Conservation (phyloP, 2,797 vertebrate species). For the Coreius guichenoti region DNA sequence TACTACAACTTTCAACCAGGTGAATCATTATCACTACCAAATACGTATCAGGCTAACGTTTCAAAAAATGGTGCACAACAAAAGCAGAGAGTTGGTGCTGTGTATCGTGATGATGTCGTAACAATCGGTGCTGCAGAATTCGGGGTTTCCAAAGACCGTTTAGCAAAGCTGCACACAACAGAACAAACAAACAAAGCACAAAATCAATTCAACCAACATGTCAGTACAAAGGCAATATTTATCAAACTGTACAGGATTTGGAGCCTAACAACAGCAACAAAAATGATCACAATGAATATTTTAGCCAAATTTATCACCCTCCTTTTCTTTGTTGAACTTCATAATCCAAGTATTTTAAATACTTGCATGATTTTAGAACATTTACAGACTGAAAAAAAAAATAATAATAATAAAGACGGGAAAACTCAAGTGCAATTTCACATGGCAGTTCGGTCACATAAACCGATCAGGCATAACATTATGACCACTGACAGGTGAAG, state of each 20-base stretch:
- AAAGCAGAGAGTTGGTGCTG: neutral
- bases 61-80: neutral
- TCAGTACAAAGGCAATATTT: conserved; percentile 10
- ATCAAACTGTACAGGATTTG: neutral
- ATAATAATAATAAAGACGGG: neutral
- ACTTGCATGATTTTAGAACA: neutral
- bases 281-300: neutral
- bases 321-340: neutral
- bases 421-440: neutral
- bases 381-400: neutral
- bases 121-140: neutral
- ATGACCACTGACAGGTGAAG: no score
- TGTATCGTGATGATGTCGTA: neutral
- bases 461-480: no score
- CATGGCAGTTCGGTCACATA: neutral
- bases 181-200: neutral
- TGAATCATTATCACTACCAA: neutral
- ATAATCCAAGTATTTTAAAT: neutral
- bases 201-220: neutral
- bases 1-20: conserved; percentile 18
- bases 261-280: neutral
- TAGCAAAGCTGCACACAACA: neutral
- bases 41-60: neutral
- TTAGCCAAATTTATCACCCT: neutral
- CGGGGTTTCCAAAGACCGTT: neutral